Conservation (phyloP, 2,113 vertebrate species). For the Marcusenius ussheri region DNA sequence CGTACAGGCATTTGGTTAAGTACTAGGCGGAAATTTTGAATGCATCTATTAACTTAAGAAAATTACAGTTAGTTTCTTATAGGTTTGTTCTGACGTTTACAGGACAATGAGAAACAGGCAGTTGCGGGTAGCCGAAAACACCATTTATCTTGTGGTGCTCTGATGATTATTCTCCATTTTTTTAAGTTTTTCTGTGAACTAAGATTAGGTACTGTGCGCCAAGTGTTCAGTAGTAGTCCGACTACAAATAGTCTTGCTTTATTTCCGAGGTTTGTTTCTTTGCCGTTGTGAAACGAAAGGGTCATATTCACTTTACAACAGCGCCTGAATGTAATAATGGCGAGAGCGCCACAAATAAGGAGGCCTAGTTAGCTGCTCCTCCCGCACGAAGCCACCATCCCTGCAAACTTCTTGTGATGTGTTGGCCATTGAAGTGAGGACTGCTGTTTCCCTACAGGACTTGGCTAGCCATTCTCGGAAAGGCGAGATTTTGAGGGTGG, state of each 20-base stretch:
- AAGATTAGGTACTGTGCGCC: not conserved
- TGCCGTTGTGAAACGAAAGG: not conserved
- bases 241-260: not conserved
- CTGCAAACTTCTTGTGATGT: not conserved
- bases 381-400: not conserved
- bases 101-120: slow-evolving; percentile 7
- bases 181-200: not conserved
- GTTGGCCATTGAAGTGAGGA: not conserved
- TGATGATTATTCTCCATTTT: not conserved
- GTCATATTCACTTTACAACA: not conserved
- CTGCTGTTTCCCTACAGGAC: not conserved
- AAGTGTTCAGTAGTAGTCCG: not conserved
- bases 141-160: not conserved
- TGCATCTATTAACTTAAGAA: not conserved
- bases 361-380: slow-evolving; percentile 8
- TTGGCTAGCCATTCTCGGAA: not conserved
- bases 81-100: not conserved
- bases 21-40: not conserved
- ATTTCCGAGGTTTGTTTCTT: not conserved
- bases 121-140: not conserved
- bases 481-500: not conserved
- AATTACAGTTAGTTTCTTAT: not conserved
- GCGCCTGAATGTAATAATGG: not conserved
- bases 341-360: not conserved
- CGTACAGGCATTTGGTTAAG: not conserved